A percentile compares a stretch with the other conserved stretches of the same genome.
These are phyloP conservation scores for Melanocharis versteri DNA, from an alignment of 2,113 vertebrate genomes.

Conservation along the genomic window DNA sequence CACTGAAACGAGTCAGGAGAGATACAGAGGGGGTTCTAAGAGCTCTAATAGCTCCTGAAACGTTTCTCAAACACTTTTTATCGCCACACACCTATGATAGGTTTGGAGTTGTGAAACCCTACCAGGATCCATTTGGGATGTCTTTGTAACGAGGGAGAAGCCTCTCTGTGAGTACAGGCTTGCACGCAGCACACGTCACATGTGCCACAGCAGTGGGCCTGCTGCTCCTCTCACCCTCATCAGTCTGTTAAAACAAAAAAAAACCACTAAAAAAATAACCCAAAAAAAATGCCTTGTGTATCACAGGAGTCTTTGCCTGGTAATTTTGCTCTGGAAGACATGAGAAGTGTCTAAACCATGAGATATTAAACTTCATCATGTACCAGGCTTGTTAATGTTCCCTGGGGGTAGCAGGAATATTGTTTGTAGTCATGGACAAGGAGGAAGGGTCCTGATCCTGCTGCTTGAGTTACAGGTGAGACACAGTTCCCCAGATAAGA, in stretches of 20 bases:
- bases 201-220: neutral
- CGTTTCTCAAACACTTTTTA: neutral
- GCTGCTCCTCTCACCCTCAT: neutral
- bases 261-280: too few species aligned
- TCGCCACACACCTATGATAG: neutral
- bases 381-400: neutral
- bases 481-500: neutral
- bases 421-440: neutral
- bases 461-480: neutral
- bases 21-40: neutral
- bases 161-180: neutral
- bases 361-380: neutral
- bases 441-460: neutral
- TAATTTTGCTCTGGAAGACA: neutral
- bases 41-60: neutral
- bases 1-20: neutral
- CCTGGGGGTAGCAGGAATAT: neutral
- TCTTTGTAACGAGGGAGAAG: neutral
- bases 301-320: neutral
- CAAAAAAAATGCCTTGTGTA: fast-evolving
- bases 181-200: fast-evolving
- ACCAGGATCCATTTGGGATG: neutral
- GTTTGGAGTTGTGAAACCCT: neutral
- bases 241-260: neutral
- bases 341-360: neutral